Base-by-base conservation (phyloP, 2,888 invertebrate species). In the Melieria omissa region DNA sequence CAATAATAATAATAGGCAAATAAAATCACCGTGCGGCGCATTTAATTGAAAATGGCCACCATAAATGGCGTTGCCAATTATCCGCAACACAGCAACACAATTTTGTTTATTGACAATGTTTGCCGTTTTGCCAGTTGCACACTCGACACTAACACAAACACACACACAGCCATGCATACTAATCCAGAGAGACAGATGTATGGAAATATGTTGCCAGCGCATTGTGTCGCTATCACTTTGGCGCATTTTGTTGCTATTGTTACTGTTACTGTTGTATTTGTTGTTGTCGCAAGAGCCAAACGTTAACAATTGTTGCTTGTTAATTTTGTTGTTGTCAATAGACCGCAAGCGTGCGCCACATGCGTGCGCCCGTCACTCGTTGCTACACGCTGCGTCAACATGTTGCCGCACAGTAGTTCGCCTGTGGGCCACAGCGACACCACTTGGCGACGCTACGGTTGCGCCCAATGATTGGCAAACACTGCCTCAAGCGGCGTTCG, bases 21-120 rank as follows among this genome's bases (percentile, higher is more conserved):
- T 10, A 42, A 52, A 68, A 71, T 71, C 71, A 63, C 65, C 52
- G 69, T 62, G 60, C 61, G 41, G 54, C 29, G 29, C 54, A 58
- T 78, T 77, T 83, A 80, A 83, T 82, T 83, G 83, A 80, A 82
- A 83, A 72, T 74, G 64, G 73, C 70, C 42, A 64, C 75, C 74
- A 73, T 72, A 79, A 78, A 77, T 73, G 78, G 74, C 70, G 73
- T 73, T 73, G 74, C 75, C 75, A 76, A 77, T 76, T 76, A 77
- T 68, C 69, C 60, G 29, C 29, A 57, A 44, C 57, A 67, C 66
- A 58, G 49, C 52, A 52, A n/a, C 29, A 29, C 29, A 29, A 29
- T 29, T 29, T 29, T 29, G 29, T 29, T 29, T 29, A 29, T 29
- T 29, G 29, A 29, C 29, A 29, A 29, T 29, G 29, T 29, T 29